Percentiles rank a stretch among this genome's conserved stretches.
These are phyloP conservation scores for Trichechus manatus DNA, from an alignment of 2,113 vertebrate genomes.

Conservation along the genomic window DNA sequence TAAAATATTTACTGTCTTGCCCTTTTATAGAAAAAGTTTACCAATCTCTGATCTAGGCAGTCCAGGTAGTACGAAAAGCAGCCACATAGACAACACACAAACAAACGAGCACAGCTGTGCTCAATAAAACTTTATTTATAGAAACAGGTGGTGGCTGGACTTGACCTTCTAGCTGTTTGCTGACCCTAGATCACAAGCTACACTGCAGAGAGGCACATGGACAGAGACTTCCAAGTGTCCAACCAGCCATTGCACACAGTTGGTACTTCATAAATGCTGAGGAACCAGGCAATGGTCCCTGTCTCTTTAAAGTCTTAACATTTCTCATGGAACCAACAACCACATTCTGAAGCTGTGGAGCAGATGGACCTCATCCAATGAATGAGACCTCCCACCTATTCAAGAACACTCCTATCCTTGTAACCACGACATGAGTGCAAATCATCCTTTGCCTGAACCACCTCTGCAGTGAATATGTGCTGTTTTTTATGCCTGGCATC, in stretches of 20 bases:
- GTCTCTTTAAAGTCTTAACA: neutral
- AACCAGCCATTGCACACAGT: neutral
- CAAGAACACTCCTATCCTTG: neutral
- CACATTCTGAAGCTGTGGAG: neutral
- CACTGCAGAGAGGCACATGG: neutral
- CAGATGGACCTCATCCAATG: neutral
- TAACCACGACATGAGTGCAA: accelerated
- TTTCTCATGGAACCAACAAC: neutral
- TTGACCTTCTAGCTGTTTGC: neutral
- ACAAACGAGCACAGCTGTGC: neutral
- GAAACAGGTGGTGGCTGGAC: neutral
- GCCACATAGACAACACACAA: too few relatives aligned
- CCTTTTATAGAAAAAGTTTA: neutral
- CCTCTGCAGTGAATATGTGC: neutral
- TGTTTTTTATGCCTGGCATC: neutral
- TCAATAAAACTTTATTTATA: neutral
- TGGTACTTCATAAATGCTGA: neutral
- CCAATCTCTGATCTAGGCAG: neutral
- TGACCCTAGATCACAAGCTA: neutral
- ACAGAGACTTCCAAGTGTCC: neutral
- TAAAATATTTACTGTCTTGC: neutral
- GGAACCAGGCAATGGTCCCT: neutral
- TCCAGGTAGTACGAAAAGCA: neutral
- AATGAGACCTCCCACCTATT: neutral
- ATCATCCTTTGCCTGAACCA: neutral